Evolutionary conservation across 2,797 vertebrate species (phyloP).

Genomic region (Pipistrellus nathusii): DNA sequence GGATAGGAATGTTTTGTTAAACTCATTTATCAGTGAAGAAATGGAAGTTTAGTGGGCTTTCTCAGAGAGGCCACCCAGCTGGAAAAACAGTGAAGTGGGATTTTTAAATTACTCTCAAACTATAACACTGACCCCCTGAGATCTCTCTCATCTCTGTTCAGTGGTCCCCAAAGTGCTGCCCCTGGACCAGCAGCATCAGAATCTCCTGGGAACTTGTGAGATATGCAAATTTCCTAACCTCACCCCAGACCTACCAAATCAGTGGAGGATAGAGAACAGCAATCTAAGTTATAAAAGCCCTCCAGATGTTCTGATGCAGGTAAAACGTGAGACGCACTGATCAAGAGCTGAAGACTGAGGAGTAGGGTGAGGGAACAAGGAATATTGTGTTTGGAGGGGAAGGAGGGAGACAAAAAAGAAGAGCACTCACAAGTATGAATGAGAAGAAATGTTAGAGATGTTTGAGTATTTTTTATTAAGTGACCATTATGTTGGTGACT

Average conservation of each 20-base stretch:
- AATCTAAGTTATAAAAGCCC: not conserved
- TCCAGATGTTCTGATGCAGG: not conserved
- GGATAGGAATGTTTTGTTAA: not conserved
- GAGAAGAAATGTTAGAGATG: not conserved
- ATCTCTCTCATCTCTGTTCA: not conserved
- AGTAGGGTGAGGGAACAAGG: not conserved
- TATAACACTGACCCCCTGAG: not conserved
- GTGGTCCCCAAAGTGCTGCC: not conserved
- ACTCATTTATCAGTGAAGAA: constrained; percentile 18
- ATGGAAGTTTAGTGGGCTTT: not conserved
- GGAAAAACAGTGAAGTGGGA: not conserved
- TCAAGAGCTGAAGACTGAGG: not conserved
- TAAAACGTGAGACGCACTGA: not conserved
- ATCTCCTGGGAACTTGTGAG: not conserved
- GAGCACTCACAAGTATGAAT: not conserved
- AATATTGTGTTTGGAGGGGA: fast-evolving
- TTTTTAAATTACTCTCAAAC: not conserved
- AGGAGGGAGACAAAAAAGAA: not conserved
- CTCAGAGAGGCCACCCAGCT: not conserved
- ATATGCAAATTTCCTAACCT: not conserved
- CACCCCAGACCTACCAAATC: not conserved
- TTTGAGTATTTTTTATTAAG: not conserved
- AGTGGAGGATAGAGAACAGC: not conserved
- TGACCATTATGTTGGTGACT: not conserved
- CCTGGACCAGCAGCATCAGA: not conserved